A percentile compares a stretch with the other conserved stretches of the same genome.
These are phyloP conservation scores for Megamerina dolium DNA, from an alignment of 2,888 invertebrate genomes.

Conservation along the genomic window DNA sequence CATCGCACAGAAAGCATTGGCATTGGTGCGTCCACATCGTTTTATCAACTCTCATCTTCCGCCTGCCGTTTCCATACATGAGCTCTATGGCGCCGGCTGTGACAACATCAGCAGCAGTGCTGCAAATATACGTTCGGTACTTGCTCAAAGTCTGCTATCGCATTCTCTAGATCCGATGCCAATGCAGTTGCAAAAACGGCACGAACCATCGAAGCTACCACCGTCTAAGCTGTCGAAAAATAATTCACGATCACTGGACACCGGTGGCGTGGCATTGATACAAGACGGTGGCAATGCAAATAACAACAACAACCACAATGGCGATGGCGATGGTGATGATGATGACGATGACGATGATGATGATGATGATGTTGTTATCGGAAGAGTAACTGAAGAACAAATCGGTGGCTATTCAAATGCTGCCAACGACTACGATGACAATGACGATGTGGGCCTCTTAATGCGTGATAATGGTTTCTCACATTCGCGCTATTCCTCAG, in stretches of 20 bases:
- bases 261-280: slow-evolving; percentile 32
- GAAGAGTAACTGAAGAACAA: no score
- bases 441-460: slow-evolving; percentile 37
- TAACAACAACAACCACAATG: slow-evolving; percentile 1
- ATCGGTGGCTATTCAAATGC: no score
- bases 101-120: slow-evolving; percentile 23
- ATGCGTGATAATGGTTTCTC: slow-evolving; percentile 40
- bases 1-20: slow-evolving; percentile 39
- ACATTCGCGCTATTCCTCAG: slow-evolving; percentile 15
- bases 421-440: slow-evolving; percentile 34
- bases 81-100: slow-evolving; percentile 23
- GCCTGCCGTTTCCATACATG: slow-evolving; percentile 30
- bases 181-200: slow-evolving; percentile 36
- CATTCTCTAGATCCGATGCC: slow-evolving; percentile 63
- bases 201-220: slow-evolving; percentile 34
- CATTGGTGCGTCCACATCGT: slow-evolving; percentile 50
- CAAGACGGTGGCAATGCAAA: not conserved
- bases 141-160: slow-evolving; percentile 40
- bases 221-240: slow-evolving; percentile 44
- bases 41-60: slow-evolving; percentile 46
- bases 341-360: not conserved
- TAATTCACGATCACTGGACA: slow-evolving; percentile 46
- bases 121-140: slow-evolving; percentile 19
- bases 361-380: slow-evolving; percentile 19
- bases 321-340: not conserved